Evolutionary conservation across 2,888 invertebrate species (phyloP).

Genomic region (Chrysotoxum bicinctum): DNA sequence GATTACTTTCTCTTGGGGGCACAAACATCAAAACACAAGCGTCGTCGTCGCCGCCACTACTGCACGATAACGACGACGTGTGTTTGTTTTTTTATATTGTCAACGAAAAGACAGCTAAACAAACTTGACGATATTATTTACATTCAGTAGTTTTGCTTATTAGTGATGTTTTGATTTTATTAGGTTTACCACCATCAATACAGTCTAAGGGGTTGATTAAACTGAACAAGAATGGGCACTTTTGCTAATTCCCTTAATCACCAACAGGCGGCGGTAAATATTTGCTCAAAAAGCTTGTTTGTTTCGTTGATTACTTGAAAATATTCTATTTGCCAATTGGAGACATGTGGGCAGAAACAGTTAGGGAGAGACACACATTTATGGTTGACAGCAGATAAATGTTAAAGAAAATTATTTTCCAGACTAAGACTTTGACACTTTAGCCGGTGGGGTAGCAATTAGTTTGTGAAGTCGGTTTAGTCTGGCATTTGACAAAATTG

Average conservation of each 20-base stretch:
- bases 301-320: constrained; percentile 1
- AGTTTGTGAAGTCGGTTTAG: background rate
- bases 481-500: background rate
- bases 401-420: background rate
- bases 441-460: background rate
- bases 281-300: constrained; percentile 31
- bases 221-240: background rate
- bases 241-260: constrained; percentile 29
- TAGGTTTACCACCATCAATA: background rate
- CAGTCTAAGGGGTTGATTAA: background rate
- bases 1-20: constrained; percentile 17
- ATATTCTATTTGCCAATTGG: background rate
- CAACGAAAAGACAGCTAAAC: background rate
- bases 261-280: constrained; percentile 28
- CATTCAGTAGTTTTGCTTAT: constrained; percentile 8
- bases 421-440: background rate
- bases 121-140: background rate
- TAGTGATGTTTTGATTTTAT: background rate
- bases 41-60: background rate
- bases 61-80: background rate
- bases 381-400: background rate
- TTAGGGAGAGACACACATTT: background rate
- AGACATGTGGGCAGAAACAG: background rate
- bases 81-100: background rate
- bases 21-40: background rate